A percentile compares a stretch with the other conserved stretches of the same genome.
phyloP scores from a whole-genome alignment of 2,113 vertebrate genomes.

The Xiphophorus hellerii region DNA sequence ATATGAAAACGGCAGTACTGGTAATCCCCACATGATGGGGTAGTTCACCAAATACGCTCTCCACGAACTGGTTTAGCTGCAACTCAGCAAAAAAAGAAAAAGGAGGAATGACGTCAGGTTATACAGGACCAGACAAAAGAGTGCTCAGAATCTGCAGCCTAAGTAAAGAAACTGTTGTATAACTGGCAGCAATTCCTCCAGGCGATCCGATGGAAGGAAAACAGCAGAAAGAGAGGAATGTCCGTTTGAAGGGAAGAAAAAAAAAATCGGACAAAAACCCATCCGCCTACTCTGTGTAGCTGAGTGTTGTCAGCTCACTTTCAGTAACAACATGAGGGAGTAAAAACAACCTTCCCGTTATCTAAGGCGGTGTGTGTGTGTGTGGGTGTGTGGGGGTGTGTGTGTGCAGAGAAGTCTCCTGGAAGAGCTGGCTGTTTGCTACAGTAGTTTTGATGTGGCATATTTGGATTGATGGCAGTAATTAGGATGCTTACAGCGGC shows the following conservation, averaged over 20 bases:
- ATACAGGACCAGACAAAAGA: conserved; percentile 39
- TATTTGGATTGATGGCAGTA: conserved; percentile 16
- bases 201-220: conserved; percentile 4
- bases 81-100: conserved; percentile 24
- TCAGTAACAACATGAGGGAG: conserved; percentile 6
- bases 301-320: not conserved
- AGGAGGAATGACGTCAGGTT: conserved; percentile 57
- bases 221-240: not conserved
- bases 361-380: not conserved
- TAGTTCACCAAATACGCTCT: conserved; percentile 29
- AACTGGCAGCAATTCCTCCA: not conserved
- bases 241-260: not conserved
- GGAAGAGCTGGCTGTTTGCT: not conserved
- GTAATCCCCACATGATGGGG: conserved; percentile 54
- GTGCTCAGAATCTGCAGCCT: conserved; percentile 34
- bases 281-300: not conserved
- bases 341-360: not conserved
- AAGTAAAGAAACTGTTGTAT: conserved; percentile 18
- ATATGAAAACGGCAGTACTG: conserved; percentile 8
- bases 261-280: not conserved
- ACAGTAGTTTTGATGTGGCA: not conserved
- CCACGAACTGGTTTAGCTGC: conserved; percentile 1
- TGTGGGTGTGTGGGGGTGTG: too few relatives aligned
- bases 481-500: conserved; percentile 6
- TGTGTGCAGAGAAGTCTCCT: not conserved